Evolutionary conservation across 2,888 invertebrate species (phyloP).

Genomic region (Acheta domesticus): DNA sequence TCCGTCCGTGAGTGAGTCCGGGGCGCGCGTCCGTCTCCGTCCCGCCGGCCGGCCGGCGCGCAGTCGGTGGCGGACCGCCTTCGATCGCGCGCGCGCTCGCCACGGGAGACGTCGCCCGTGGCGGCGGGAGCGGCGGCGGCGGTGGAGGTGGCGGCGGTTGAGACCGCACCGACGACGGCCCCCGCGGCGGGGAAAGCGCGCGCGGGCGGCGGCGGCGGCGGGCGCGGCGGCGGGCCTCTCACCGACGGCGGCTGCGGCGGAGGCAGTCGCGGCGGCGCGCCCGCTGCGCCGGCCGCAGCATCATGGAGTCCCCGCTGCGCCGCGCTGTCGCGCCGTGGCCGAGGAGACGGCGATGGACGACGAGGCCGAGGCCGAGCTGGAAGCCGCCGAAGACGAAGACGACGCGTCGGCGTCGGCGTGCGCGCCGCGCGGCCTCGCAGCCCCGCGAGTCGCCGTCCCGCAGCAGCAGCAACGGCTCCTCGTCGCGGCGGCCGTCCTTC

Average conservation of each 20-base stretch:
- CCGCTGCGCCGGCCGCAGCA: slow-evolving; percentile 7
- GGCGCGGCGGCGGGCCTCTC: slow-evolving; percentile 9
- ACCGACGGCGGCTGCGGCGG: not conserved
- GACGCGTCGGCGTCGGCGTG: not conserved
- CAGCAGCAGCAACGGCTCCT: not conserved
- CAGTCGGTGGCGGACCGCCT: not conserved
- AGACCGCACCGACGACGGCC: not conserved
- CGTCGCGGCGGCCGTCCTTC: not conserved
- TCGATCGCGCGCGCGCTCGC: not conserved
- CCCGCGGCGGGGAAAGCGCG: slow-evolving; percentile 1
- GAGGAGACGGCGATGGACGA: not conserved
- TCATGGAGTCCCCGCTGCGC: not conserved
- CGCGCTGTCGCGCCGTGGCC: not conserved
- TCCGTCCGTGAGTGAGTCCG: not conserved
- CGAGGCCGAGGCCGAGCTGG: not conserved
- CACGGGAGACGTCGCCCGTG: not conserved
- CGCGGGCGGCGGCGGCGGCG: not conserved
- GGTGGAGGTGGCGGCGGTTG: not conserved
- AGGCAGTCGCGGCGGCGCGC: not conserved
- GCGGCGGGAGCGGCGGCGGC: not conserved
- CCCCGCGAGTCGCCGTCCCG: not conserved
- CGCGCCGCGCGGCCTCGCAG: not conserved
- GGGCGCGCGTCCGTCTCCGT: not conserved
- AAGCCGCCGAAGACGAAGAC: not conserved
- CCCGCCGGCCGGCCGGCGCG: not conserved